Conservation (phyloP, 2,888 invertebrate species). For the Laspeyria flexula region DNA sequence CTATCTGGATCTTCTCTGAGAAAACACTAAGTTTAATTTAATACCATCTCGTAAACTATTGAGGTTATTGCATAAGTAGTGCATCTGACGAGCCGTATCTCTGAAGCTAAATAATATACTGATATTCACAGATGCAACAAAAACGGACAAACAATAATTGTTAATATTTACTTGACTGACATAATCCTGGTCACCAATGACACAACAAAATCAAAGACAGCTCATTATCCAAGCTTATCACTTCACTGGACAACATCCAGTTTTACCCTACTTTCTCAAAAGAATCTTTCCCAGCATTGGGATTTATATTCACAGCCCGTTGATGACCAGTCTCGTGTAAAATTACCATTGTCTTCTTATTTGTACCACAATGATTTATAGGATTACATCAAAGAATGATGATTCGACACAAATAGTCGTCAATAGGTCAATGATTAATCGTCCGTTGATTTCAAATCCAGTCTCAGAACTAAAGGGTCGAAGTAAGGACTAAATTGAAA, state of each 20-base stretch:
- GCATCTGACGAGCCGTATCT: too few relatives aligned
- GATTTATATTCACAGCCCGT: constrained; percentile 44
- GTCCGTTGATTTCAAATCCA: constrained; percentile 55
- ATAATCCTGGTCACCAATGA: background rate
- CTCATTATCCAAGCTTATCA: constrained; percentile 1
- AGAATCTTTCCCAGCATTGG: constrained; percentile 60
- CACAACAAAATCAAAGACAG: background rate
- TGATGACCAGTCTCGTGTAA: constrained; percentile 45
- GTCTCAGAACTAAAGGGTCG: constrained; percentile 30
- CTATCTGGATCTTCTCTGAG: too few relatives aligned
- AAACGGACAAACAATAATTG: background rate
- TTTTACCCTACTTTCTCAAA: constrained; percentile 5
- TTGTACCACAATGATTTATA: constrained; percentile 48
- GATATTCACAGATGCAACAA: background rate
- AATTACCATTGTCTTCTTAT: constrained; percentile 48
- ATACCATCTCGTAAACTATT: too few relatives aligned
- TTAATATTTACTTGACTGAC: background rate
- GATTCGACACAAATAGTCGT: constrained; percentile 60
- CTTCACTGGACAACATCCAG: constrained; percentile 8
- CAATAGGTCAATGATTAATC: constrained; percentile 62
- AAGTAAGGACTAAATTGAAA: constrained; percentile 32
- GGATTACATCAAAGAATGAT: constrained; percentile 58
- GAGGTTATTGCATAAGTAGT: too few relatives aligned
- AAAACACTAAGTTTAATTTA: too few relatives aligned
- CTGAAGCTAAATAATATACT: background rate